Conservation (phyloP, 2,797 vertebrate species). For the Pseudopleuronectes americanus region DNA sequence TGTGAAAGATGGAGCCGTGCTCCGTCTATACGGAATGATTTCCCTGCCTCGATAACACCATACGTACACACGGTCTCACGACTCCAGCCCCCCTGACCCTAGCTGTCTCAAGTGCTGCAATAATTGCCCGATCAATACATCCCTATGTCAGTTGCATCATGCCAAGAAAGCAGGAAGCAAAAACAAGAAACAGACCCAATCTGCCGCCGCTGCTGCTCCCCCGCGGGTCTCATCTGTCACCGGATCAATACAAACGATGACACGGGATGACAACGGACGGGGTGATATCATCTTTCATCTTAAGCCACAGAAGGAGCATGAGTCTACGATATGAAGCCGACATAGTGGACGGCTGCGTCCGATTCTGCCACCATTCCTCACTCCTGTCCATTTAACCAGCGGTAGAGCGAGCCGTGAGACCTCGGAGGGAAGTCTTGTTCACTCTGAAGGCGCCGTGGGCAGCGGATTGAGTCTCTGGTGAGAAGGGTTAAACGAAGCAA, state of each 20-base stretch:
- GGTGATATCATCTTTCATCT: slow-evolving; percentile 75
- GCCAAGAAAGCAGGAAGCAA: slow-evolving; percentile 65
- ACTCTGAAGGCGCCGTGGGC: slow-evolving; percentile 40
- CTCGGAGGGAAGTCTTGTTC: slow-evolving; percentile 40
- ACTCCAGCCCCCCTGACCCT: slow-evolving; percentile 47
- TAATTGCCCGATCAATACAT: slow-evolving; percentile 80
- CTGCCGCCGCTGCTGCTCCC: slow-evolving; percentile 30
- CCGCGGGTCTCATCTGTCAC: slow-evolving; percentile 70
- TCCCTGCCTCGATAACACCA: slow-evolving; percentile 40
- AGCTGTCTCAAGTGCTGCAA: slow-evolving; percentile 68
- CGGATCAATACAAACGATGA: slow-evolving; percentile 78
- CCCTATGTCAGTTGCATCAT: slow-evolving; percentile 71
- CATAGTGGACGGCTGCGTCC: slow-evolving; percentile 34
- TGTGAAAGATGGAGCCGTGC: slow-evolving; percentile 31
- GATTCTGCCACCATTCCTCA: slow-evolving; percentile 60
- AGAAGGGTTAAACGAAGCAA: slow-evolving; percentile 33
- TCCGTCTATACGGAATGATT: slow-evolving; percentile 54
- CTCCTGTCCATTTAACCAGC: slow-evolving; percentile 39
- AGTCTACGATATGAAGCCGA: slow-evolving; percentile 42
- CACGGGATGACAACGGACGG: slow-evolving; percentile 65
- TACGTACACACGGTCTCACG: slow-evolving; percentile 45
- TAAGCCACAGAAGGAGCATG: slow-evolving; percentile 53
- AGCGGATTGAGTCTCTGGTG: slow-evolving; percentile 41
- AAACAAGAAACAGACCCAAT: slow-evolving; percentile 65
- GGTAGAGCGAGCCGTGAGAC: slow-evolving; percentile 10